Base-by-base conservation (phyloP, 1,140 invertebrate species). In the Antheraea mylitta region DNA sequence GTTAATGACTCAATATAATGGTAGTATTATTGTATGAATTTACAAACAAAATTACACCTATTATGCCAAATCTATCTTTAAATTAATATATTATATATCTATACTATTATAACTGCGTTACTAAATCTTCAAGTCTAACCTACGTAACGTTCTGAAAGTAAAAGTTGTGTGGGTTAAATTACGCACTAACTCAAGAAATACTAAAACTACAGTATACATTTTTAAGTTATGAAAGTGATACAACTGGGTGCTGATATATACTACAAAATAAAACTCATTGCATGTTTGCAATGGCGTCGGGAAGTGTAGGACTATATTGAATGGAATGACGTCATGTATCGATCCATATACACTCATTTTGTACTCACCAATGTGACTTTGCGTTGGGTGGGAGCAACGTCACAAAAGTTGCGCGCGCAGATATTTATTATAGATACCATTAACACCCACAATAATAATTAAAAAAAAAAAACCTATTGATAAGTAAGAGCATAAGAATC, bases 281-380 rank as follows among this genome's bases (percentile, higher is more conserved):
- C 69, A 60, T n/a, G 45, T 60, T 59, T 69, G 73, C 65, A 70
- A 36, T 63, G 66, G 70, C 72, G 18, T 67, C 19, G 63, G 64
- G 45, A 53, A 60, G 66, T 36, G 45, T 22, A 68, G 64, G 67
- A 63, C 58, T 64, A 65, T 72, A 68, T 73, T 90, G 81, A 89
- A 87, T 89, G 86, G 76, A 65, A 76, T 90, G 88, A 90, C 88
- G 88, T 91, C 88, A 91, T 79, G 18, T 88, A 90, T 91, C 77
- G 87, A 89, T 86, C 78, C 69, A 38, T 73, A 45, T 30, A 30
- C 22, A 30, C 1, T 30, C 4, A 30, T 30, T 30, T 30, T 30
- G 22, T 71, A 68, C 70, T 48, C 66, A 66, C 58, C 63, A 18
- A 53, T 70, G 77, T 78, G 83, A 81, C 84, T 83, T 69, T 83